Evolutionary conservation across 2,797 vertebrate species (phyloP).

Genomic region (Tangara arthus): DNA sequence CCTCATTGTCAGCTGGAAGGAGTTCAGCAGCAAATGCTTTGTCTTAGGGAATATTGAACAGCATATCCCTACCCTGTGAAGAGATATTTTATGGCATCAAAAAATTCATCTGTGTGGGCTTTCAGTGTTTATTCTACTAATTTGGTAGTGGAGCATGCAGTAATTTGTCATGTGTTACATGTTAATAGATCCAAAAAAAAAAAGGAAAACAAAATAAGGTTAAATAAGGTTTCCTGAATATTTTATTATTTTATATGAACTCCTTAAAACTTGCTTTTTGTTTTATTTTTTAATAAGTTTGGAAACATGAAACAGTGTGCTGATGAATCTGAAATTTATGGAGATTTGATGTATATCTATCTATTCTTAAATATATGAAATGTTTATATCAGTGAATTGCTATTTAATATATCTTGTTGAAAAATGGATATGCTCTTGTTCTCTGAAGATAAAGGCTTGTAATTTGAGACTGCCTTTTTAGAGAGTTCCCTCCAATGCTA

Average conservation of each 20-base stretch:
- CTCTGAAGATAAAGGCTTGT: neutral
- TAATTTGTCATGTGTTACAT: neutral
- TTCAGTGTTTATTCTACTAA: neutral
- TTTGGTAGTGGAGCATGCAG: neutral
- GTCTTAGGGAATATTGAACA: neutral
- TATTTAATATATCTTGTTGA: neutral
- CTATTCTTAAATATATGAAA: neutral
- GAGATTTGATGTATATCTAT: neutral
- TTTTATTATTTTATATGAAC: neutral
- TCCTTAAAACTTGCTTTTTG: neutral
- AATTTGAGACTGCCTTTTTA: neutral
- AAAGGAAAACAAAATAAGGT: rapidly evolving
- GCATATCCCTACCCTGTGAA: neutral
- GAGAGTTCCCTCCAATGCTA: neutral
- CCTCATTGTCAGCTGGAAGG: neutral
- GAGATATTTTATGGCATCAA: neutral
- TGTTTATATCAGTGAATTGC: neutral
- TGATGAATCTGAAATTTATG: neutral
- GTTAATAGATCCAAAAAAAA: neutral
- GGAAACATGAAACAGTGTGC: neutral
- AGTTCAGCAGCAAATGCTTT: neutral
- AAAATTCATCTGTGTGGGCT: neutral
- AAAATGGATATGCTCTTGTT: neutral
- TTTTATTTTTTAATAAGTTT: neutral
- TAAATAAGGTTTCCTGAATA: neutral